These are phyloP conservation scores for Otocyon megalotis DNA, from an alignment of 2,113 vertebrate species.

Conservation along the genomic window DNA sequence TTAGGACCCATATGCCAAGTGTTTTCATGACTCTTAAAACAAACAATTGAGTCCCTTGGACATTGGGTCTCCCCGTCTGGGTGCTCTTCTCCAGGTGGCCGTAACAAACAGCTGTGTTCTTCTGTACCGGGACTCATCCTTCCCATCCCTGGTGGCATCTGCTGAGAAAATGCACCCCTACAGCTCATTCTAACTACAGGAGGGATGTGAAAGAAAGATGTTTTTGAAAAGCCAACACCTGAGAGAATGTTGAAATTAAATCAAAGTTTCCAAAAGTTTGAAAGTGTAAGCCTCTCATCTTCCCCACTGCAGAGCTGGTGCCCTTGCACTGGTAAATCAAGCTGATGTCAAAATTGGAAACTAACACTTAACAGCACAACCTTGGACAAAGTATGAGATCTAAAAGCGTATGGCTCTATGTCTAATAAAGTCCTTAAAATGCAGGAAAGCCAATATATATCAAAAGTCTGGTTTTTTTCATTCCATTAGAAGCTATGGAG, in stretches of 20 bases:
- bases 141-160: background rate
- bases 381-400: slow-evolving; percentile 57
- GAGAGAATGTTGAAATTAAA: slow-evolving; percentile 51
- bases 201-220: background rate
- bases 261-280: slow-evolving; percentile 18
- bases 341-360: slow-evolving; percentile 63
- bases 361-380: slow-evolving; percentile 58
- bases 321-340: slow-evolving; percentile 38
- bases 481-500: background rate
- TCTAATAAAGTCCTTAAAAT: slow-evolving; percentile 58
- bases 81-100: background rate
- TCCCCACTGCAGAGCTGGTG: slow-evolving; percentile 10
- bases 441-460: slow-evolving; percentile 21
- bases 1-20: background rate
- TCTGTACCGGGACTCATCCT: background rate
- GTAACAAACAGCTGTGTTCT: background rate
- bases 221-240: background rate
- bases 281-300: slow-evolving; percentile 38
- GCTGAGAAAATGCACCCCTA: background rate
- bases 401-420: slow-evolving; percentile 51
- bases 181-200: background rate
- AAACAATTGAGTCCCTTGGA: background rate
- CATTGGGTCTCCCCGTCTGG: background rate
- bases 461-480: background rate
- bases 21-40: slow-evolving; percentile 30